Percentiles rank a stretch among this genome's conserved stretches.
Conservation (phyloP, 2,797 vertebrate species). For the Poecilia wingei region DNA sequence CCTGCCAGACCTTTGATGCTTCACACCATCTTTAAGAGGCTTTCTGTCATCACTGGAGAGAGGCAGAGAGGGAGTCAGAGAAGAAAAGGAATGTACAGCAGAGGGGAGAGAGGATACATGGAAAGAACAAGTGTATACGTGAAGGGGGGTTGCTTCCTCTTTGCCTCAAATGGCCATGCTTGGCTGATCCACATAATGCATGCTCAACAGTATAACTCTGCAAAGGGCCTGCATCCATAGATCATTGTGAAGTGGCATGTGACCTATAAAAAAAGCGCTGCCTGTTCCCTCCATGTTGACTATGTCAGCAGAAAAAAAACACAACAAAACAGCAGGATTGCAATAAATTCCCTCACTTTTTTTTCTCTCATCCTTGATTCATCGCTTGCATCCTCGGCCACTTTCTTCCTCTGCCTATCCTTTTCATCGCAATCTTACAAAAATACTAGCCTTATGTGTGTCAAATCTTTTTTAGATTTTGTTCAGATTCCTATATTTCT, state of each 20-base stretch:
- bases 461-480: conserved; percentile 7
- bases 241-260: conserved; percentile 82
- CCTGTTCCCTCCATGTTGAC: conserved; percentile 67
- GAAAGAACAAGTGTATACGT: conserved; percentile 15
- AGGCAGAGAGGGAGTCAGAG: conserved; percentile 20
- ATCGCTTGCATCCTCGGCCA: conserved; percentile 39
- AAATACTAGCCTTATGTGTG: conserved; percentile 29
- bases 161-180: conserved; percentile 61
- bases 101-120: conserved; percentile 38
- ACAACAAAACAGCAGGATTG: conserved; percentile 65
- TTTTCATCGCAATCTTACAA: conserved; percentile 30
- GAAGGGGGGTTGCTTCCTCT: conserved; percentile 31
- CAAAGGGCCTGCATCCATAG: conserved; percentile 72
- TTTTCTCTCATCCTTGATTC: conserved; percentile 55
- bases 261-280: conserved; percentile 77
- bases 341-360: conserved; percentile 63
- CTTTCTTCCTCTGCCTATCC: conserved; percentile 36
- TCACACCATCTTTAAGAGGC: conserved; percentile 45
- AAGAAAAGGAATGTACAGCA: conserved; percentile 22
- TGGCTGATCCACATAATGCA: conserved; percentile 74
- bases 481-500: conserved; percentile 13
- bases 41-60: conserved; percentile 38
- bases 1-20: conserved; percentile 28
- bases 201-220: conserved; percentile 78
- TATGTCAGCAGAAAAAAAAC: conserved; percentile 79